A percentile compares a stretch with the other conserved stretches of the same genome.
Evolutionary conservation across 2,797 vertebrate genomes (phyloP).

Genomic region (Danio albolineatus): DNA sequence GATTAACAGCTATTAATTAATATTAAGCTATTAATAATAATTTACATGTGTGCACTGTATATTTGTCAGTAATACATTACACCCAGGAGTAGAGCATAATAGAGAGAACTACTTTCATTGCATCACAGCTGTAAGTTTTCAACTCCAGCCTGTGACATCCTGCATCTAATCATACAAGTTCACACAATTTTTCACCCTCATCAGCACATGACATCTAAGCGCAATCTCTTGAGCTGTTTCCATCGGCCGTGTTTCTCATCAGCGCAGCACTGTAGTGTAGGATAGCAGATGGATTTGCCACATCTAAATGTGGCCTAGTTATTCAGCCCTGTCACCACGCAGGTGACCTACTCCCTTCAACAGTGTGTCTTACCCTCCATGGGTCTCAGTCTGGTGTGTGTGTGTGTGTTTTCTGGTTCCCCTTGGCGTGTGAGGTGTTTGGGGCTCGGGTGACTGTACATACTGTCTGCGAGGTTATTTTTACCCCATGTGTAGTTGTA

Average conservation of each 20-base stretch:
- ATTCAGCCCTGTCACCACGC: slow-evolving; percentile 63
- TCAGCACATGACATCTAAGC: slow-evolving; percentile 6
- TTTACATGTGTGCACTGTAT: too few species aligned
- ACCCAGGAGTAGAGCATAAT: not conserved
- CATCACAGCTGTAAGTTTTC: not conserved
- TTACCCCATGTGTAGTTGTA: slow-evolving; percentile 64
- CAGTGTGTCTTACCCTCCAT: not conserved
- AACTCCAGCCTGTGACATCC: not conserved
- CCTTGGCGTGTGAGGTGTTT: slow-evolving; percentile 65
- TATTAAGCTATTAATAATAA: too few species aligned
- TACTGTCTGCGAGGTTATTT: slow-evolving; percentile 72
- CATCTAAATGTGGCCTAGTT: slow-evolving; percentile 62
- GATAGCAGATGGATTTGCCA: slow-evolving; percentile 65
- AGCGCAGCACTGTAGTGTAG: slow-evolving; percentile 39
- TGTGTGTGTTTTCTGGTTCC: slow-evolving; percentile 46
- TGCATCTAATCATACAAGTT: not conserved
- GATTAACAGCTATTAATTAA: too few species aligned
- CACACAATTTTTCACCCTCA: not conserved
- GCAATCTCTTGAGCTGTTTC: slow-evolving; percentile 36
- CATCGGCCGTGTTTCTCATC: slow-evolving; percentile 24
- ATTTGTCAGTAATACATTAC: not conserved
- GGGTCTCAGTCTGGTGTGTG: slow-evolving; percentile 21
- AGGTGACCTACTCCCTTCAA: slow-evolving; percentile 32
- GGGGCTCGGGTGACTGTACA: slow-evolving; percentile 67
- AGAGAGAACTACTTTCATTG: not conserved